These are phyloP conservation scores for Adrianichthys oophorus DNA, from an alignment of 2,797 vertebrate genomes.

Conservation along the genomic window DNA sequence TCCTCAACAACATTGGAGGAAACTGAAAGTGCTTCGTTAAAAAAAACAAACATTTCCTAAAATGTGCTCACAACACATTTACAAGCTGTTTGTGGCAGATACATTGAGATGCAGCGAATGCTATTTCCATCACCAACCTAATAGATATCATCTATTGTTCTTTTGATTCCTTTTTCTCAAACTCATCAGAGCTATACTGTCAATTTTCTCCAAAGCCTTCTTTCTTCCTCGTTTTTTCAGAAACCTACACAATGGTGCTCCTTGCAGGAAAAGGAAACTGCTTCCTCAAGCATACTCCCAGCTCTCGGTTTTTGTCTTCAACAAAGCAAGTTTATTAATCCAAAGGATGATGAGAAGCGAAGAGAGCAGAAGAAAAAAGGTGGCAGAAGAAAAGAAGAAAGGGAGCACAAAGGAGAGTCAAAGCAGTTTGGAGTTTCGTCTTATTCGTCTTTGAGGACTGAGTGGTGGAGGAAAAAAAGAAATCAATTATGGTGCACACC, in stretches of 20 bases:
- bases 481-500: conserved; percentile 99
- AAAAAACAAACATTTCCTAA: conserved; percentile 36
- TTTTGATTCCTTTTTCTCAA: conserved; percentile 66
- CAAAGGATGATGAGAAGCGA: conserved; percentile 62
- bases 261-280: conserved; percentile 70
- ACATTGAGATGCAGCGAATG: conserved; percentile 62
- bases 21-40: conserved; percentile 52
- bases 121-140: conserved; percentile 63
- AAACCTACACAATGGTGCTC: conserved; percentile 63
- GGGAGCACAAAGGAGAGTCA: conserved; percentile 75
- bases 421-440: conserved; percentile 81
- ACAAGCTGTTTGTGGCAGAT: conserved; percentile 63
- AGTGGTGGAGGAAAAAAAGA: conserved; percentile 76
- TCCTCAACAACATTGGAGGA: conserved; percentile 33
- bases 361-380: conserved; percentile 25
- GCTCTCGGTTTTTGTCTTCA: conserved; percentile 75
- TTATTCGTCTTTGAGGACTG: conserved; percentile 83
- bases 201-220: conserved; percentile 23
- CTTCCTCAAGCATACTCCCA: conserved; percentile 74
- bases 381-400: conserved; percentile 20
- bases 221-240: conserved; percentile 49
- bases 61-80: conserved; percentile 43
- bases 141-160: conserved; percentile 74
- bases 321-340: conserved; percentile 84
- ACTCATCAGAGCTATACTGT: conserved; percentile 49